These are phyloP conservation scores for Accipiter virgatus DNA, from an alignment of 2,113 vertebrate genomes.

Conservation along the genomic window DNA sequence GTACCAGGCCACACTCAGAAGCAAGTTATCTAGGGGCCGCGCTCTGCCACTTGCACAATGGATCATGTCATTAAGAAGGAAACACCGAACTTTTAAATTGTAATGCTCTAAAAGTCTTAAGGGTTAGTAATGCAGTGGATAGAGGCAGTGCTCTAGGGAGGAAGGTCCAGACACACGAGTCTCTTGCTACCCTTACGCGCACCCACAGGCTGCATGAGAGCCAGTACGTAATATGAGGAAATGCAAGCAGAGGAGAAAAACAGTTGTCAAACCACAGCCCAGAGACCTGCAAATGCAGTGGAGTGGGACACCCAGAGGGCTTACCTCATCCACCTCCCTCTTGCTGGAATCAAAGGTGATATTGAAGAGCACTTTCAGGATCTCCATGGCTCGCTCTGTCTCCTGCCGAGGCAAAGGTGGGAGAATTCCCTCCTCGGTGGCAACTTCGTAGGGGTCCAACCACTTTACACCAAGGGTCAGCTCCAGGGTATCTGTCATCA, in stretches of 20 bases:
- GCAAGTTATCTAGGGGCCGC: fast-evolving
- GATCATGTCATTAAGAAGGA: not conserved
- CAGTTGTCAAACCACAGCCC: not conserved
- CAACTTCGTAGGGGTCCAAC: slow-evolving; percentile 78
- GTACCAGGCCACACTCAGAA: not conserved
- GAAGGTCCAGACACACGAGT: fast-evolving
- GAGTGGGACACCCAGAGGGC: not conserved
- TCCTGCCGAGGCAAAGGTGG: slow-evolving; percentile 79
- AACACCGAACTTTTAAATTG: not conserved
- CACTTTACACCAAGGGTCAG: slow-evolving; percentile 78
- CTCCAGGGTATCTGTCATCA: slow-evolving; percentile 82
- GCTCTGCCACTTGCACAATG: fast-evolving
- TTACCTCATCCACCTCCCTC: slow-evolving; percentile 87
- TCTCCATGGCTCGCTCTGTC: slow-evolving; percentile 88
- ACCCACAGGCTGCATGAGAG: fast-evolving
- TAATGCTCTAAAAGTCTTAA: not conserved
- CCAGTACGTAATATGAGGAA: fast-evolving
- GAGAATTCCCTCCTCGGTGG: not conserved
- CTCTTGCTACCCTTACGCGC: fast-evolving
- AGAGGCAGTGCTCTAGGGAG: not conserved
- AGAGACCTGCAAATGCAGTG: fast-evolving
- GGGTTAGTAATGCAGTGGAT: not conserved
- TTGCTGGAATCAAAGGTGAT: slow-evolving; percentile 86
- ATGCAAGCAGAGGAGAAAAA: not conserved
- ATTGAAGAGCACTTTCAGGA: slow-evolving; percentile 94